Evolutionary conservation across 2,113 vertebrate species (phyloP).

Genomic region (Nannobrachium achirus): DNA sequence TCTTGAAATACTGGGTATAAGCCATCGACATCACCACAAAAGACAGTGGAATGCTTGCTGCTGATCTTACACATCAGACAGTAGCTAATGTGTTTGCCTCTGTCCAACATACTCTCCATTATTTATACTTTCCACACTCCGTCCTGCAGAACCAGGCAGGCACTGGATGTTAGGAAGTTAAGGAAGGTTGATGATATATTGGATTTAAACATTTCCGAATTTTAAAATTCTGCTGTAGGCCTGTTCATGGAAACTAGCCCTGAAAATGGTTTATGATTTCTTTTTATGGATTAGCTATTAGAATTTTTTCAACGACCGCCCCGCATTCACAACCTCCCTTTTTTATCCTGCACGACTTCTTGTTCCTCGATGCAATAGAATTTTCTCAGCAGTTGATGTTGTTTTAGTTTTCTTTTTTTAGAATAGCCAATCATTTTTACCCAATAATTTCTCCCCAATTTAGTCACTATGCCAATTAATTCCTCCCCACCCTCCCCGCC

Average conservation of each 20-base stretch:
- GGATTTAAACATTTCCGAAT: neutral
- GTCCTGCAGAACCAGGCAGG: neutral
- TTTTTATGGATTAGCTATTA: neutral
- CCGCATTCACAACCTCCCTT: too few species aligned
- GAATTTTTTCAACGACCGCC: neutral
- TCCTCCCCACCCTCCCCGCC: too few species aligned
- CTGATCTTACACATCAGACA: constrained; percentile 14
- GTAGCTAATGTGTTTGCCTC: constrained; percentile 3
- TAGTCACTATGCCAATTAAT: too few species aligned
- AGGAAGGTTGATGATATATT: neutral
- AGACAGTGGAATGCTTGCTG: neutral
- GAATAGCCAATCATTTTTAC: too few species aligned
- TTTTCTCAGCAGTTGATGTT: too few species aligned
- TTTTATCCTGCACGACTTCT: too few species aligned
- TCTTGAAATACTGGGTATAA: constrained; percentile 26
- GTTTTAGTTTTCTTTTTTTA: too few species aligned
- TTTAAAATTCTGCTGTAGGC: too few species aligned
- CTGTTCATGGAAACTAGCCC: too few species aligned
- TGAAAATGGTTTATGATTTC: too few species aligned
- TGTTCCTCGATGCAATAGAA: too few species aligned
- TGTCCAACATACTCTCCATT: constrained; percentile 12
- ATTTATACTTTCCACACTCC: neutral
- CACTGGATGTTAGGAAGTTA: neutral
- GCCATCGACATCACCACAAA: constrained; percentile 19
- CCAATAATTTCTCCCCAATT: too few species aligned